Evolutionary conservation across 2,797 vertebrate species (phyloP).

Genomic region (Myotis planiceps): DNA sequence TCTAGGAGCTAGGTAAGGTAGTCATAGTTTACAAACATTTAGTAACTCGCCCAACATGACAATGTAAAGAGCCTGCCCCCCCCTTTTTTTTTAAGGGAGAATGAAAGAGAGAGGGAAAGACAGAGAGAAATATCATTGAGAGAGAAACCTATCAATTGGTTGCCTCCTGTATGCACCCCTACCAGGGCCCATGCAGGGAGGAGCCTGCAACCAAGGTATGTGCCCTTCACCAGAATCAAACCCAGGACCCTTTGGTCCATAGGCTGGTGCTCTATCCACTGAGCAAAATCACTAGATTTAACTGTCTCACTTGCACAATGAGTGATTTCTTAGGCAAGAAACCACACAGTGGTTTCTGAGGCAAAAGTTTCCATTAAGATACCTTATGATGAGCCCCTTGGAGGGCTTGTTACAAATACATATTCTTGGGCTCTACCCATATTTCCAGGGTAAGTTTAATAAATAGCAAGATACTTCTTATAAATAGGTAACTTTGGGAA

Average conservation of each 20-base stretch:
- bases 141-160: background rate
- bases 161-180: background rate
- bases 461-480: background rate
- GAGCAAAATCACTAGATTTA: background rate
- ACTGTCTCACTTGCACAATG: background rate
- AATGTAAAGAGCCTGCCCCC: background rate
- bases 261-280: background rate
- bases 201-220: background rate
- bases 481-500: background rate
- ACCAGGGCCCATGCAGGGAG: too few species aligned
- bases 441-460: background rate
- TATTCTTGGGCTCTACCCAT: background rate
- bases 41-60: background rate
- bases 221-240: background rate
- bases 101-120: background rate
- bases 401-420: background rate
- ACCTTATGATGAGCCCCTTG: background rate
- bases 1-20: background rate
- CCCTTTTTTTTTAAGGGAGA: too few species aligned
- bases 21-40: background rate
- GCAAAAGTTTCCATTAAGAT: background rate
- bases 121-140: background rate
- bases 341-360: background rate
- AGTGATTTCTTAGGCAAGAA: background rate
- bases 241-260: background rate